phyloP scores from a whole-genome alignment of 2,113 vertebrate species.

The Hiodon alosoides region DNA sequence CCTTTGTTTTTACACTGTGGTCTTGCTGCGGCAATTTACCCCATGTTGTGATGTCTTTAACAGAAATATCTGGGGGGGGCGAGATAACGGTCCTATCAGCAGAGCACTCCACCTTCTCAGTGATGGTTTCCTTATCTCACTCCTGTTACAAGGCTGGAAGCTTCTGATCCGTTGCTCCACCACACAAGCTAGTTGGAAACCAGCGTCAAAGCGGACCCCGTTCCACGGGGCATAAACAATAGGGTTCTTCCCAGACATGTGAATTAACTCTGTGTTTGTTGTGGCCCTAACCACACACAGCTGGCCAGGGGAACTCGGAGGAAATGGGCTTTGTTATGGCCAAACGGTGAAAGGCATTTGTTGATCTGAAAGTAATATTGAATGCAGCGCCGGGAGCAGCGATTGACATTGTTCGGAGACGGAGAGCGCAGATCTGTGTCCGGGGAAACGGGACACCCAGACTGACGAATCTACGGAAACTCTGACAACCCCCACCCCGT shows the following conservation, averaged over 20 bases:
- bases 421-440: neutral
- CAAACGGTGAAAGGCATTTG: slow-evolving; percentile 20
- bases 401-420: slow-evolving; percentile 26
- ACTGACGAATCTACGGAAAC: too few relatives aligned
- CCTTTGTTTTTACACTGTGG: neutral
- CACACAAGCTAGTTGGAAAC: neutral
- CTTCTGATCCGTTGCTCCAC: neutral
- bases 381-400: slow-evolving; percentile 16
- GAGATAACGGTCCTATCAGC: slow-evolving; percentile 9
- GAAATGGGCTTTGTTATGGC: neutral
- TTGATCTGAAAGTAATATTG: slow-evolving; percentile 32
- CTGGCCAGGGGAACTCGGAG: neutral
- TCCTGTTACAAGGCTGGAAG: neutral
- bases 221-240: too few relatives aligned
- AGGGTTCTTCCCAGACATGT: neutral
- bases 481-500: neutral
- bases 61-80: slow-evolving; percentile 7
- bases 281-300: neutral
- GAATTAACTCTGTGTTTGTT: too few relatives aligned
- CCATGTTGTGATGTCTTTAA: slow-evolving; percentile 5
- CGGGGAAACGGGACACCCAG: neutral
- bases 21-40: neutral
- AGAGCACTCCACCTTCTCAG: neutral
- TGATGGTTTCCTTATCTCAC: neutral
- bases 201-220: too few relatives aligned